phyloP scores from a whole-genome alignment of 2,797 vertebrate species.

The Enteromius thamalakanensis region DNA sequence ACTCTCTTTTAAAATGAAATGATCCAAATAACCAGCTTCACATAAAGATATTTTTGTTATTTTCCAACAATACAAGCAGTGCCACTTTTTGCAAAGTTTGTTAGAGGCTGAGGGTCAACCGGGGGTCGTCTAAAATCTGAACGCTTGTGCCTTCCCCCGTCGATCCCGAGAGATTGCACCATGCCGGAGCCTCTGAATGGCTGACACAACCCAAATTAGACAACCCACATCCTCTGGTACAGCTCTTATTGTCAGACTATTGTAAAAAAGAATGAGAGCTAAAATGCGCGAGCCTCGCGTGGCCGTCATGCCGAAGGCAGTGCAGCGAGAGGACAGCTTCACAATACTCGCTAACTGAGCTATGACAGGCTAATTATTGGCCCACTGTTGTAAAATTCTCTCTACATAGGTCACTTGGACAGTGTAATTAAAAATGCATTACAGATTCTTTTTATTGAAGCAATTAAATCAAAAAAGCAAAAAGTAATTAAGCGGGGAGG shows the following conservation, averaged over 20 bases:
- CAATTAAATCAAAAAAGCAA: slow-evolving; percentile 98
- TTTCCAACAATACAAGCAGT: slow-evolving; percentile 15
- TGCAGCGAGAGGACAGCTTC: slow-evolving; percentile 86
- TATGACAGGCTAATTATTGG: slow-evolving; percentile 98
- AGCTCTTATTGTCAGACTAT: slow-evolving; percentile 83
- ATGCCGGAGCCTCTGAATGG: slow-evolving; percentile 82
- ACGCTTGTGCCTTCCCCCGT: slow-evolving; percentile 80
- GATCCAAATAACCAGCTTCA: slow-evolving; percentile 1
- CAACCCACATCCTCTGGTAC: slow-evolving; percentile 79
- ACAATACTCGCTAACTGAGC: slow-evolving; percentile 97
- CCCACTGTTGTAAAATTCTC: slow-evolving; percentile 95
- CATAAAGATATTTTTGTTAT: not conserved
- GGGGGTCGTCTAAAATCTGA: slow-evolving; percentile 83
- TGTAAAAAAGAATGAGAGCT: slow-evolving; percentile 84
- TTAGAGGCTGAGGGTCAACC: slow-evolving; percentile 41
- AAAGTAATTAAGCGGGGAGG: slow-evolving; percentile 92
- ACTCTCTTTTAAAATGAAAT: not conserved
- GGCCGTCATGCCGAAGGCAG: slow-evolving; percentile 89
- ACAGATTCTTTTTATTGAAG: slow-evolving; percentile 98
- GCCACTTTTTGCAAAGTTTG: slow-evolving; percentile 32
- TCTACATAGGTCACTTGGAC: slow-evolving; percentile 97
- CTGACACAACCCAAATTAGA: slow-evolving; percentile 80
- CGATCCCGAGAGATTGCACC: slow-evolving; percentile 77
- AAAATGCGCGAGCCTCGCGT: slow-evolving; percentile 86
- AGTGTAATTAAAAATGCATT: slow-evolving; percentile 99